A percentile compares a stretch with the other conserved stretches of the same genome.
These are phyloP conservation scores for Lepus timidus DNA, from an alignment of 2,113 vertebrate genomes.

Conservation along the genomic window DNA sequence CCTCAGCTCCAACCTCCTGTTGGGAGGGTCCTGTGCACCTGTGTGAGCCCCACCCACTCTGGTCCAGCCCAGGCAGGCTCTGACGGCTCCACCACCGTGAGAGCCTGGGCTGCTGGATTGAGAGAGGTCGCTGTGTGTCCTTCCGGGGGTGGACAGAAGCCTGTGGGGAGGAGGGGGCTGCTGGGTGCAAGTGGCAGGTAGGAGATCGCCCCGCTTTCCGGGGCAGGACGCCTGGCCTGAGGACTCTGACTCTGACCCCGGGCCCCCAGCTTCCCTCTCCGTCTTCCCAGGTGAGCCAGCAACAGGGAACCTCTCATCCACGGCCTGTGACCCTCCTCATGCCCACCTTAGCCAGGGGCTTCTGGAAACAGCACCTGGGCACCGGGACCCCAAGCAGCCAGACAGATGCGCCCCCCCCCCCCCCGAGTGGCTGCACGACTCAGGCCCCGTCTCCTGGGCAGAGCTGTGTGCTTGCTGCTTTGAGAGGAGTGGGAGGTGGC, in stretches of 20 bases:
- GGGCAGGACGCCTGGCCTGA: background rate
- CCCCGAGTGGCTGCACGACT: too few relatives aligned
- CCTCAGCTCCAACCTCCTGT: background rate
- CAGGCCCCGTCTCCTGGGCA: too few relatives aligned
- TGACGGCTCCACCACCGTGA: background rate
- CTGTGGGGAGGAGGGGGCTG: background rate
- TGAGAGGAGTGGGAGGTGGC: background rate
- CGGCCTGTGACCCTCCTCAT: background rate
- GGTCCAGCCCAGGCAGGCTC: background rate
- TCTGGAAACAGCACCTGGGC: background rate
- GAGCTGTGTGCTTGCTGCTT: background rate
- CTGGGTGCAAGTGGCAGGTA: too few relatives aligned
- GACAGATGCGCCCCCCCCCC: too few relatives aligned
- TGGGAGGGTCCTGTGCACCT: background rate
- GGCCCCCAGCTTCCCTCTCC: background rate
- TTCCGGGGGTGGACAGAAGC: background rate
- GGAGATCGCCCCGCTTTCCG: background rate
- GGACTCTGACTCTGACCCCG: background rate
- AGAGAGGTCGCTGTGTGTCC: background rate
- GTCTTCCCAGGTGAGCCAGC: background rate
- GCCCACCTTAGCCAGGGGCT: background rate
- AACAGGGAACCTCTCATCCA: background rate
- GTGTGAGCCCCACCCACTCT: background rate
- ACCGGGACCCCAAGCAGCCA: background rate
- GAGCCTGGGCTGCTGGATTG: background rate